A percentile compares a stretch with the other conserved stretches of the same genome.
Evolutionary conservation across 2,113 vertebrate genomes (phyloP).

Genomic region (Sporophila hypoxantha): DNA sequence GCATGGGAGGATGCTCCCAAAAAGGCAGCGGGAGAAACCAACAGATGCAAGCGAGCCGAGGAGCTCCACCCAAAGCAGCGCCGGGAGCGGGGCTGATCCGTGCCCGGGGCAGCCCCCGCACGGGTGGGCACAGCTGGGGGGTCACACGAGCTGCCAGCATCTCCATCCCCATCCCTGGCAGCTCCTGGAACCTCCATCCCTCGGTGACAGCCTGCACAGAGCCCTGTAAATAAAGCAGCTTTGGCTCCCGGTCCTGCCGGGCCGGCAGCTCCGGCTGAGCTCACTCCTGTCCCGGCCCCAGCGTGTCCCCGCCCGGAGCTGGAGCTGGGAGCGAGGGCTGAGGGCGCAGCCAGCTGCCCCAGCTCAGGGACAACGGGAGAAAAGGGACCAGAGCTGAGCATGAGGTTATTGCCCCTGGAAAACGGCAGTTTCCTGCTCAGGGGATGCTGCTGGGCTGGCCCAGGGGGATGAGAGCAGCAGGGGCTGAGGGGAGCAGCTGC

Average conservation of each 20-base stretch:
- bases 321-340: background rate
- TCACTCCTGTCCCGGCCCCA: slow-evolving; percentile 1
- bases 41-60: background rate
- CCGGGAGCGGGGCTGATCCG: rapidly evolving
- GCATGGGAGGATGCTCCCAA: background rate
- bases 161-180: background rate
- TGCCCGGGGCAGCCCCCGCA: rapidly evolving
- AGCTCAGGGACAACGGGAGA: background rate
- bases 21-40: background rate
- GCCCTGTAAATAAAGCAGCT: background rate
- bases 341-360: background rate
- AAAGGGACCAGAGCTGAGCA: background rate
- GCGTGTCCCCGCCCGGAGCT: background rate
- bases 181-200: background rate
- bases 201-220: background rate
- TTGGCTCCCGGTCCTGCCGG: background rate
- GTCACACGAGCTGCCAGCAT: rapidly evolving
- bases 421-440: rapidly evolving
- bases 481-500: background rate
- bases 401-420: background rate
- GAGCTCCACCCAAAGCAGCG: background rate
- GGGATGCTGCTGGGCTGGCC: background rate
- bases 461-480: background rate
- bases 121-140: background rate
- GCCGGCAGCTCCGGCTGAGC: slow-evolving; percentile 21